phyloP scores from a whole-genome alignment of 92 coral and sea anemone genomes.

The Umimayanthus chanpuru region DNA sequence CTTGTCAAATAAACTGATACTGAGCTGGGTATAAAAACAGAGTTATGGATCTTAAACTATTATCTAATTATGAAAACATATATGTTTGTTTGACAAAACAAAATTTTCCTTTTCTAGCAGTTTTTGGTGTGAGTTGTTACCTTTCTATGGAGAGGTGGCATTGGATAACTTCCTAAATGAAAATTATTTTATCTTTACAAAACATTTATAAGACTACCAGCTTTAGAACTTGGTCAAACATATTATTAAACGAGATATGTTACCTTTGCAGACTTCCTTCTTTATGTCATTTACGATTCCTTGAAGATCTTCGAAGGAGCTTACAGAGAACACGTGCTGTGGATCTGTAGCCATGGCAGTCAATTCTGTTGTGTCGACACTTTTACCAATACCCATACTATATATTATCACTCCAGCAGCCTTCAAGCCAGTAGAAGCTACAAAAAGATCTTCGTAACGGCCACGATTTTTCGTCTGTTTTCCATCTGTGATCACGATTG shows the following conservation, averaged over 20 bases:
- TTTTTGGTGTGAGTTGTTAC: too few species aligned
- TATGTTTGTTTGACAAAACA: too few species aligned
- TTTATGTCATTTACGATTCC: constrained; percentile 10
- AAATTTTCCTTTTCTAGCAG: too few species aligned
- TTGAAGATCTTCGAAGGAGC: constrained; percentile 1
- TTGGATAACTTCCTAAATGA: not conserved
- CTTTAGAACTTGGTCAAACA: too few species aligned
- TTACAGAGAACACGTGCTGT: constrained; percentile 10
- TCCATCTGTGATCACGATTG: constrained; percentile 31
- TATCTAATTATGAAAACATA: too few species aligned
- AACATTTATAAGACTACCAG: too few species aligned
- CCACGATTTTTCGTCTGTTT: constrained; percentile 36
- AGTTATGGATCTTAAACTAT: too few species aligned
- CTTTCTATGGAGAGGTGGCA: too few species aligned
- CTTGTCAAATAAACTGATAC: too few species aligned
- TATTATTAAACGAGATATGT: not conserved
- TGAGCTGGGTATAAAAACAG: too few species aligned
- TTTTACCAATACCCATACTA: constrained; percentile 27
- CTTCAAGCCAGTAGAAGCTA: constrained; percentile 8
- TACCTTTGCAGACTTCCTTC: constrained; percentile 36
- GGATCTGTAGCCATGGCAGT: constrained; percentile 35
- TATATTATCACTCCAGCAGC: constrained; percentile 32
- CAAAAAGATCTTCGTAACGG: constrained; percentile 12
- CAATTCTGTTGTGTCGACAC: constrained; percentile 6
- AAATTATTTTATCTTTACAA: not conserved